Evolutionary conservation across 2,797 vertebrate genomes (phyloP).

Genomic region (Mormyrops boulengeri): DNA sequence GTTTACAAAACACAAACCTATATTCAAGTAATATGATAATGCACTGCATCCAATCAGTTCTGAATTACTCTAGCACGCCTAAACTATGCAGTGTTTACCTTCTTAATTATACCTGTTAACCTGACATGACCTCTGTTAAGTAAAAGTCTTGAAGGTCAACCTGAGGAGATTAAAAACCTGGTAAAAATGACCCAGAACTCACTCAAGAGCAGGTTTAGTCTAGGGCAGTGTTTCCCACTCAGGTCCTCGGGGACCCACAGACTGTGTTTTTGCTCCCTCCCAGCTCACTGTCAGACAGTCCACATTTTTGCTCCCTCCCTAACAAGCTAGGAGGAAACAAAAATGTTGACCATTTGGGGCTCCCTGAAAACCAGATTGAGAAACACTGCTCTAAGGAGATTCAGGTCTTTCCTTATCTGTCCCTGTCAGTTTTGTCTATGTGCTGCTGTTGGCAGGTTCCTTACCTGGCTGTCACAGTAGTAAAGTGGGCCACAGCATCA

Average conservation of each 20-base stretch:
- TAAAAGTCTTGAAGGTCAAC: not conserved
- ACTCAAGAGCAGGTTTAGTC: not conserved
- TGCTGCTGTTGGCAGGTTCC: constrained; percentile 36
- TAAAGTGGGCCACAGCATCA: constrained; percentile 62
- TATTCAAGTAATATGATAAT: not conserved
- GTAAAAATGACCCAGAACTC: not conserved
- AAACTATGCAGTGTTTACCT: not conserved
- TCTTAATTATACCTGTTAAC: not conserved
- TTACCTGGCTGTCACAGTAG: constrained; percentile 41
- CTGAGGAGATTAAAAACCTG: not conserved
- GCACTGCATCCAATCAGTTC: not conserved
- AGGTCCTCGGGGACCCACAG: not conserved
- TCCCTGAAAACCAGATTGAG: not conserved
- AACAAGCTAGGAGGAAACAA: not conserved
- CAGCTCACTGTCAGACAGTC: too few relatives aligned
- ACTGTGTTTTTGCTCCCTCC: not conserved
- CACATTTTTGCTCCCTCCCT: not conserved
- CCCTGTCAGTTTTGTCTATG: constrained; percentile 1
- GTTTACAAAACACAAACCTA: not conserved
- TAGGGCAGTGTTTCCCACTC: not conserved
- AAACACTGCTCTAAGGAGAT: not conserved
- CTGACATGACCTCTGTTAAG: not conserved
- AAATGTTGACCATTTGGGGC: not conserved
- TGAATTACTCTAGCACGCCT: not conserved
- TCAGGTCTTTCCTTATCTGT: not conserved